Conservation (phyloP, 2,888 invertebrate genomes). For the Drosophila villosipedis region DNA sequence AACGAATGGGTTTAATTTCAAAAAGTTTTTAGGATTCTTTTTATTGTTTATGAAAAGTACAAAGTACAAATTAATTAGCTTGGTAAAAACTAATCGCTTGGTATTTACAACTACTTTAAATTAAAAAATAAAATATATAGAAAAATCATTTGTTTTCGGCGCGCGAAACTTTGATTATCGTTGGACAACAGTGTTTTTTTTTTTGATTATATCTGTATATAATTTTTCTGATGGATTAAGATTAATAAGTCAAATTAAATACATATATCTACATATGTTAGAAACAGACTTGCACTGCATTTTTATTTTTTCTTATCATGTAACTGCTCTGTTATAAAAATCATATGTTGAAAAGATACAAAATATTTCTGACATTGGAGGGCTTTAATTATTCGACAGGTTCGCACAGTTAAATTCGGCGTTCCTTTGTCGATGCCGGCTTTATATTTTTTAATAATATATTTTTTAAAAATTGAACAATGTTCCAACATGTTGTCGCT, state of each 20-base stretch:
- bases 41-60: neutral
- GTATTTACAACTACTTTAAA: neutral
- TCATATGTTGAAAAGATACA: neutral
- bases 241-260: neutral
- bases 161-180: neutral
- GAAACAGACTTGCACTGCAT: neutral
- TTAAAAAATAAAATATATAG: too few relatives aligned
- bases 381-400: neutral
- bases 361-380: neutral
- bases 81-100: too few relatives aligned
- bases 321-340: neutral
- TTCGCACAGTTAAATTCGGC: neutral
- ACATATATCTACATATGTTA: neutral
- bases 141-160: too few relatives aligned
- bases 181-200: too few relatives aligned
- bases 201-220: neutral
- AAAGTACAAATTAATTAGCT: neutral
- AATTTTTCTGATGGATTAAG: neutral
- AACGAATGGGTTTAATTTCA: neutral
- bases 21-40: neutral
- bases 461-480: neutral
- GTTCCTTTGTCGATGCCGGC: neutral
- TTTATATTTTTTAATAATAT: too few relatives aligned
- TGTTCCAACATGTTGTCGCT: too few relatives aligned
- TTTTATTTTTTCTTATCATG: neutral